Conservation (phyloP, 1,140 invertebrate genomes). For the Asbolus verrucosus region DNA sequence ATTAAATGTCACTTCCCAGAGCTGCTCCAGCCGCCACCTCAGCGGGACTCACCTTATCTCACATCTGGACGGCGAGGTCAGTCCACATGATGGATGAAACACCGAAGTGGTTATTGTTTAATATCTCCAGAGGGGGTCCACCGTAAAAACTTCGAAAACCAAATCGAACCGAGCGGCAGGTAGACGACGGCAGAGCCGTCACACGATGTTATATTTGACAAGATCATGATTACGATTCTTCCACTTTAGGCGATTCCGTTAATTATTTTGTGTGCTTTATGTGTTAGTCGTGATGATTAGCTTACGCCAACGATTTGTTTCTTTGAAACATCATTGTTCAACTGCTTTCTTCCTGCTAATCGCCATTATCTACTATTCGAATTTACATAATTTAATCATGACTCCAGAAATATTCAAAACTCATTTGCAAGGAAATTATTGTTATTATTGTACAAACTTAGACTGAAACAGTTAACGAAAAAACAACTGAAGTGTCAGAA, state of each 20-base stretch:
- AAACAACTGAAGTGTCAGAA: no score
- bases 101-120: conserved; percentile 63
- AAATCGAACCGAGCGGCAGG: conserved; percentile 48
- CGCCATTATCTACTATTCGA: conserved; percentile 16
- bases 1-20: conserved; percentile 58
- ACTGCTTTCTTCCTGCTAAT: conserved; percentile 24
- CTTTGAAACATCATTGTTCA: conserved; percentile 26
- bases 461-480: no score
- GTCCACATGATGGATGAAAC: conserved; percentile 60
- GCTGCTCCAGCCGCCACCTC: conserved; percentile 38
- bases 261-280: conserved; percentile 46
- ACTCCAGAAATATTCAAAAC: no score
- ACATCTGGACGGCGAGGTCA: conserved; percentile 53
- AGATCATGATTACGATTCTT: conserved; percentile 52
- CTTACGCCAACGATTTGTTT: conserved; percentile 41
- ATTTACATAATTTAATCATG: conserved; percentile 26
- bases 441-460: no score
- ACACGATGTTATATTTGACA: conserved; percentile 54
- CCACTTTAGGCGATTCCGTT: conserved; percentile 41
- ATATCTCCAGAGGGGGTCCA: conserved; percentile 59
- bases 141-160: conserved; percentile 53
- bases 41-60: conserved; percentile 58
- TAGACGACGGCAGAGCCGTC: conserved; percentile 49
- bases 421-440: no score
- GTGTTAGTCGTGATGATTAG: conserved; percentile 45